A percentile compares a stretch with the other conserved stretches of the same genome.
These are phyloP conservation scores for Cantharis lateralis DNA, from an alignment of 2,888 invertebrate species.

Conservation along the genomic window DNA sequence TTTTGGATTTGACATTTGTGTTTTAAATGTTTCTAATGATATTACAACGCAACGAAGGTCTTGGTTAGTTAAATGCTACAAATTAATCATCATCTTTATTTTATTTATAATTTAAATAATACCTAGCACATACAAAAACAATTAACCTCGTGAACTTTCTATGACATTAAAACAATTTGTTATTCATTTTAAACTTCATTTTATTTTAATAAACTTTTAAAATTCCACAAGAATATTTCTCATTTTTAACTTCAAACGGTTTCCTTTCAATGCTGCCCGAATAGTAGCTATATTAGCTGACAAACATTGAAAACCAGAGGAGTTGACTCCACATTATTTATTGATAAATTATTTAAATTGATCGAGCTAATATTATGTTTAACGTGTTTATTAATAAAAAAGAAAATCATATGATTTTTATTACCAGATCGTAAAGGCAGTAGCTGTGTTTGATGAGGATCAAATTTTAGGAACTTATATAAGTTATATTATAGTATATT, in stretches of 20 bases:
- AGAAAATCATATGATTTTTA: neutral
- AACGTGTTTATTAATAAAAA: neutral
- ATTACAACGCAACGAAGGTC: neutral
- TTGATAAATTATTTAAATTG: neutral
- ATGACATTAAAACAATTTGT: neutral
- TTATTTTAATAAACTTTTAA: neutral
- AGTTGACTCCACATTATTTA: neutral
- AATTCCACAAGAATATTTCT: neutral
- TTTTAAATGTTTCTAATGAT: neutral
- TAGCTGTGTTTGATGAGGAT: too few species aligned
- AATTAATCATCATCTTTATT: neutral
- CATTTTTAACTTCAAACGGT: neutral
- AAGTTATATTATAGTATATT: too few species aligned
- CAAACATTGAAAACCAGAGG: neutral
- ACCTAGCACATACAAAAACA: neutral
- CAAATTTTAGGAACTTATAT: too few species aligned
- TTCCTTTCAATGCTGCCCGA: neutral
- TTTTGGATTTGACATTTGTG: neutral
- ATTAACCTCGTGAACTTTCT: neutral
- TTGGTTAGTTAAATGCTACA: neutral
- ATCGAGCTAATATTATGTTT: neutral
- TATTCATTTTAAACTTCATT: neutral
- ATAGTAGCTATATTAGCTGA: neutral
- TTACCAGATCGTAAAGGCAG: neutral
- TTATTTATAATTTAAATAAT: neutral